These are phyloP conservation scores for Didymodactylos carnosus DNA, from an alignment of 2,888 invertebrate genomes.

Conservation along the genomic window DNA sequence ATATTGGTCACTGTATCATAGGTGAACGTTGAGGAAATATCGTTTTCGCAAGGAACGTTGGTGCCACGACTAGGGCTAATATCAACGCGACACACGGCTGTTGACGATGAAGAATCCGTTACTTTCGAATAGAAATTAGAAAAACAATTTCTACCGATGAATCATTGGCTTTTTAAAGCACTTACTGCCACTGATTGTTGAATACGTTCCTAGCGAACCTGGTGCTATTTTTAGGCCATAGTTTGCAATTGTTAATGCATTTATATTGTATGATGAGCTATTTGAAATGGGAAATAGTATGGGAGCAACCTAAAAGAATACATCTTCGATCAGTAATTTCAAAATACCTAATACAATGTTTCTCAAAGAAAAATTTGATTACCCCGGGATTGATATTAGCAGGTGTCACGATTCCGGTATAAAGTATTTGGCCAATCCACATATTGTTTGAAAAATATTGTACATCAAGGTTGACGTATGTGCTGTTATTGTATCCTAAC, in stretches of 20 bases:
- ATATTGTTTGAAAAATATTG: neutral
- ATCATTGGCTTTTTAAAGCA: neutral
- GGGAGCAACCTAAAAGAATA: neutral
- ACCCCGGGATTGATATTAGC: neutral
- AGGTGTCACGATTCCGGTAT: neutral
- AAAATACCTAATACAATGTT: neutral
- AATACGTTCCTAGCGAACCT: neutral
- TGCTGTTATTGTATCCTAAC: neutral
- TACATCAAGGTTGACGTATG: neutral
- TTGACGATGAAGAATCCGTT: too few relatives aligned
- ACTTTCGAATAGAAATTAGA: too few relatives aligned
- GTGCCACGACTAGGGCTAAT: neutral
- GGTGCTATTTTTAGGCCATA: neutral
- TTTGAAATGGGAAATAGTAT: neutral
- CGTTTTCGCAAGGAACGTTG: conserved; percentile 6
- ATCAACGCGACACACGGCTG: neutral
- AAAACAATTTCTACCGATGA: too few relatives aligned
- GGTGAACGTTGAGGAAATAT: neutral
- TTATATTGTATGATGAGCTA: neutral
- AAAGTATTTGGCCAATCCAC: neutral
- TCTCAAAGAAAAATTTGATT: neutral
- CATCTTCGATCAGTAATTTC: too few relatives aligned
- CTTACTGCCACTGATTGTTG: neutral
- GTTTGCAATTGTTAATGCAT: neutral
- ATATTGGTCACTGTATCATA: neutral